Evolutionary conservation across 1,140 invertebrate species (phyloP).

Genomic region (Drosophila azteca): DNA sequence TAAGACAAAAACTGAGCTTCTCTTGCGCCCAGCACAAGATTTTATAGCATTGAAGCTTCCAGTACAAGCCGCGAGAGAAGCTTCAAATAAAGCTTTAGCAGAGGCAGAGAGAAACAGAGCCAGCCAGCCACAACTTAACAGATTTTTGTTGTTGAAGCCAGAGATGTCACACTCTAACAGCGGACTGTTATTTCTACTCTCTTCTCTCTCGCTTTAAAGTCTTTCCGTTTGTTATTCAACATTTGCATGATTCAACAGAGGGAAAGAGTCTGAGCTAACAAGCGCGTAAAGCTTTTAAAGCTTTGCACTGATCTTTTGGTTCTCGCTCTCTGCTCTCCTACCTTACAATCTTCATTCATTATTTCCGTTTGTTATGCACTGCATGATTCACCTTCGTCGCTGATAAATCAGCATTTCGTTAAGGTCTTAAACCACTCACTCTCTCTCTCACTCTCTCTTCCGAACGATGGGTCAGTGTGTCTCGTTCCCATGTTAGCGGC

Average conservation of each 20-base stretch:
- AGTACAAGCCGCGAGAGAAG: background rate
- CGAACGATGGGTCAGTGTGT: constrained; percentile 36
- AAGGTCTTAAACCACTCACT: constrained; percentile 13
- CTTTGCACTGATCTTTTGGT: constrained; percentile 11
- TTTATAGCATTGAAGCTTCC: no score
- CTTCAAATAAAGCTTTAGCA: constrained; percentile 22
- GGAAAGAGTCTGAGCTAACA: no score
- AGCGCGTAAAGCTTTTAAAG: background rate
- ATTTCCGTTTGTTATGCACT: constrained; percentile 26
- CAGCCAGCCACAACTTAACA: background rate
- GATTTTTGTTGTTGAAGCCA: background rate
- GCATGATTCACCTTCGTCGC: constrained; percentile 64
- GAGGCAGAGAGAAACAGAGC: background rate
- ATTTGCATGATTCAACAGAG: background rate
- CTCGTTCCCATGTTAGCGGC: constrained; percentile 15
- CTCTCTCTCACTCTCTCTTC: constrained; percentile 23
- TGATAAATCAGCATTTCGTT: constrained; percentile 47
- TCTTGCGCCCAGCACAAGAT: no score
- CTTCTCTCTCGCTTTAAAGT: background rate
- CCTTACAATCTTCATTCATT: constrained; percentile 23
- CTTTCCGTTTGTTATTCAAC: background rate
- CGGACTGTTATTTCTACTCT: background rate
- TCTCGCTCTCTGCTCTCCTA: background rate
- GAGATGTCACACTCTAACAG: no score
- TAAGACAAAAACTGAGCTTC: no score